Evolutionary conservation across 2,888 invertebrate genomes (phyloP).

Genomic region (Latheticus oryzae): DNA sequence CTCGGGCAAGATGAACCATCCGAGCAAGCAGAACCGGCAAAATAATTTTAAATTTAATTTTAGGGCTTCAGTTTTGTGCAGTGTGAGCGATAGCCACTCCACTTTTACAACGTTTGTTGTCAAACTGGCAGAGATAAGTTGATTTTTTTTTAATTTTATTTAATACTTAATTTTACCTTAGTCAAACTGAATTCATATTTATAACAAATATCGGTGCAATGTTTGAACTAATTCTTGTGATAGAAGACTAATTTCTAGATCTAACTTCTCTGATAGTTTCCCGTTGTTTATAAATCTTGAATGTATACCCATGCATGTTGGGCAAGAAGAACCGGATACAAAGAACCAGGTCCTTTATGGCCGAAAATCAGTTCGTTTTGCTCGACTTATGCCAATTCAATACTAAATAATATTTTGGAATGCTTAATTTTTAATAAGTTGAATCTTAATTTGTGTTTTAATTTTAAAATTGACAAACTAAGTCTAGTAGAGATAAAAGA

Average conservation of each 20-base stretch:
- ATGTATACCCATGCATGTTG: neutral
- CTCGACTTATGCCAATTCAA: constrained; percentile 3
- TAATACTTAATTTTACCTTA: constrained; percentile 5
- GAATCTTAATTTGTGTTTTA: neutral
- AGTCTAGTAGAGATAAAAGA: neutral
- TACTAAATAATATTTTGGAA: constrained; percentile 1
- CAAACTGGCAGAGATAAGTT: constrained; percentile 6
- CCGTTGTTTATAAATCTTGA: constrained; percentile 1
- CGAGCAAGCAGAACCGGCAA: constrained; percentile 4
- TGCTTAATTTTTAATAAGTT: neutral
- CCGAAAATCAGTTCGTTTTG: constrained; percentile 4
- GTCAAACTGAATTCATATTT: neutral
- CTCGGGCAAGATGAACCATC: constrained; percentile 4
- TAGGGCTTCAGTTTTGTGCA: constrained; percentile 2
- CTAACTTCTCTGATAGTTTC: neutral
- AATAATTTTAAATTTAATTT: constrained; percentile 6
- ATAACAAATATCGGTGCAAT: constrained; percentile 5
- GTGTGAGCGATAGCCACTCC: constrained; percentile 1
- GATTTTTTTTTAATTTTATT: too few species aligned
- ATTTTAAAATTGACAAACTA: neutral
- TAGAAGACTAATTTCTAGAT: neutral
- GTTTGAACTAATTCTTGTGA: neutral
- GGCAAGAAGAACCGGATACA: constrained; percentile 1
- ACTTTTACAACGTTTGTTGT: constrained; percentile 5
- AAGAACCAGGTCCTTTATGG: constrained; percentile 4